Base-by-base conservation (phyloP, 2,113 vertebrate genomes). In the Cercopithecus mona region DNA sequence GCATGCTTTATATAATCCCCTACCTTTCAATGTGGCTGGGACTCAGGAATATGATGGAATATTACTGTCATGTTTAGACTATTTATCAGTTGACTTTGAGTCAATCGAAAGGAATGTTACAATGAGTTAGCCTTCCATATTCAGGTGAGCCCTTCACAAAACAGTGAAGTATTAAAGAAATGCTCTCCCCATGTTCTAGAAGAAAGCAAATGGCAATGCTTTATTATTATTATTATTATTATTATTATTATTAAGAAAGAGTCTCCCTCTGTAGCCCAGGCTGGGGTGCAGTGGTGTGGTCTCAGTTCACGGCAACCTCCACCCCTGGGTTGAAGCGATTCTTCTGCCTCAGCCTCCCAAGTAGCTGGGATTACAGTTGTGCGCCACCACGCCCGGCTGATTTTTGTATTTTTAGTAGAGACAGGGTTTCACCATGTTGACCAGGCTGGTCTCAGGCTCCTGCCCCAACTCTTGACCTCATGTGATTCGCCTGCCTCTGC, bases 301-400 rank as follows among this genome's bases (percentile, higher is more conserved):
- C 52, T 55, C 18, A 2, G 52, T 6, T 55, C 18, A 55, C 52
- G 6, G 52, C 52, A 55, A 55, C 52, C 52, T 55, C 52, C 18
- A 20, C 6, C 52, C 2, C 52, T 0, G 0, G 6, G 52, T 55
- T 55, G 17, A 55, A 55, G 52, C 6, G 0, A 55, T 55, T 55
- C 52, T 55, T 6, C 6, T 20, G 52, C 18, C 52, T 55, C 6
- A 55, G 6, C 52, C 52, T 55, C 52, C 18, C 52, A 7, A 55
- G 52, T 55, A 55, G 6, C 52, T 55, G 52, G 52, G 52, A 55
- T 55, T 55, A 55, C 52, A 55, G 18, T 18, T 55, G 52, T 20
- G 18, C 0, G 0, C 52, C 52, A 55, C 52, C 52, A 55, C 0
- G 2, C 52, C 18, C 18, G 6, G 18, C 18, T 20, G 18, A 55